Percentiles rank a stretch among this genome's conserved stretches.
These are phyloP conservation scores for Standfussiana lucernea DNA, from an alignment of 2,888 invertebrate genomes.

Conservation along the genomic window DNA sequence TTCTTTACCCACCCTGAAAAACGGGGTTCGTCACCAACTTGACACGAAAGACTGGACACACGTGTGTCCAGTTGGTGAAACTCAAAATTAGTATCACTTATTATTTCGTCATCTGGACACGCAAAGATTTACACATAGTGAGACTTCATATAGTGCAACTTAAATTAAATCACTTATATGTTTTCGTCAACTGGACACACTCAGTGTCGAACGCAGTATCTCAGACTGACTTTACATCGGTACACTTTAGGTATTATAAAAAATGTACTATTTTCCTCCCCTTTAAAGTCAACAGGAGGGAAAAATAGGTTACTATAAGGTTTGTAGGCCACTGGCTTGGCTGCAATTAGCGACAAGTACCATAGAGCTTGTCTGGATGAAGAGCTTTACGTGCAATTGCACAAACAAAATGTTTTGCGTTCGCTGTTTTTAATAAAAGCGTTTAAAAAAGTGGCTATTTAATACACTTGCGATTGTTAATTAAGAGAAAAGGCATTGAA, in stretches of 20 bases:
- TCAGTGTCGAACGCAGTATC: background rate
- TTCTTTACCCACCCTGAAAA: background rate
- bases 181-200: too few species aligned
- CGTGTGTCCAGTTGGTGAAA: too few species aligned
- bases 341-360: conserved; percentile 56
- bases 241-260: background rate
- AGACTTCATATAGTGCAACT: too few species aligned
- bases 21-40: too few species aligned
- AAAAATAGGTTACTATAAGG: conserved; percentile 56
- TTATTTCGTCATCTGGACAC: too few species aligned
- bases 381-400: conserved; percentile 47
- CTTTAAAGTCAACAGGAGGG: conserved; percentile 29
- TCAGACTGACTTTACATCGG: background rate
- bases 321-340: conserved; percentile 49
- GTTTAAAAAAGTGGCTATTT: background rate
- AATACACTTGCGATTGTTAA: background rate
- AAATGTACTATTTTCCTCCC: conserved; percentile 11
- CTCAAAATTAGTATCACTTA: too few species aligned
- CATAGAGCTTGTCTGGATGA: conserved; percentile 52
- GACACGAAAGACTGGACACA: too few species aligned
- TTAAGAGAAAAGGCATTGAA: background rate
- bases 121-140: too few species aligned
- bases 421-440: background rate
- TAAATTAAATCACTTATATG: too few species aligned
- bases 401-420: conserved; percentile 37